Percentiles rank a stretch among this genome's conserved stretches.
These are phyloP conservation scores for Pelagia noctiluca DNA, from an alignment of 30 jellyfish, hydroid and myxozoan species.

Conservation along the genomic window DNA sequence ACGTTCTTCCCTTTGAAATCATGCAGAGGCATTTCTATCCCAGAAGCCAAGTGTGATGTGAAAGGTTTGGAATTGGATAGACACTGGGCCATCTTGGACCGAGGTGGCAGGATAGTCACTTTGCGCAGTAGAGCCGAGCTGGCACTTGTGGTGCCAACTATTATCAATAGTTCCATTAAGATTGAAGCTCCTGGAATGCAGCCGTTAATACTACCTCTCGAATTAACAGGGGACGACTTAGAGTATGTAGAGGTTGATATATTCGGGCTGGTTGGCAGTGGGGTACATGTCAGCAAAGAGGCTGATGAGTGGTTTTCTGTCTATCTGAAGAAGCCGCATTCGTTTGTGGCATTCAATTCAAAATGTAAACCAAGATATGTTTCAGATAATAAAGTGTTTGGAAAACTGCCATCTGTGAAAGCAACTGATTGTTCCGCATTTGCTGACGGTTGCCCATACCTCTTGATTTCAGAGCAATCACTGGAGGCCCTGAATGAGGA, in stretches of 20 bases:
- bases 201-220: slow-evolving; percentile 14
- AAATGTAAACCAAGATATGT: slow-evolving; percentile 56
- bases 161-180: neutral
- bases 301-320: slow-evolving; percentile 77
- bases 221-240: neutral
- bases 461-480: slow-evolving; percentile 54
- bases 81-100: slow-evolving; percentile 12
- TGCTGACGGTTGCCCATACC: slow-evolving; percentile 61
- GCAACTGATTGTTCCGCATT: slow-evolving; percentile 42
- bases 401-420: slow-evolving; percentile 24
- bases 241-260: slow-evolving; percentile 15
- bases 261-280: slow-evolving; percentile 57
- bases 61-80: slow-evolving; percentile 8
- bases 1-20: neutral
- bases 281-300: slow-evolving; percentile 52
- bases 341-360: slow-evolving; percentile 28
- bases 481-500: slow-evolving; percentile 32
- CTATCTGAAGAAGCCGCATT: slow-evolving; percentile 54
- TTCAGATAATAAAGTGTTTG: slow-evolving; percentile 12
- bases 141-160: slow-evolving; percentile 1
- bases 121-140: neutral
- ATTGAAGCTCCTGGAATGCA: slow-evolving; percentile 61
- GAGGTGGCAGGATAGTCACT: slow-evolving; percentile 9
- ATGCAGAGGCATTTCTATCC: slow-evolving; percentile 1
- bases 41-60: neutral